Base-by-base conservation (phyloP, 2,888 invertebrate species). In the Cryptus viduatorius region DNA sequence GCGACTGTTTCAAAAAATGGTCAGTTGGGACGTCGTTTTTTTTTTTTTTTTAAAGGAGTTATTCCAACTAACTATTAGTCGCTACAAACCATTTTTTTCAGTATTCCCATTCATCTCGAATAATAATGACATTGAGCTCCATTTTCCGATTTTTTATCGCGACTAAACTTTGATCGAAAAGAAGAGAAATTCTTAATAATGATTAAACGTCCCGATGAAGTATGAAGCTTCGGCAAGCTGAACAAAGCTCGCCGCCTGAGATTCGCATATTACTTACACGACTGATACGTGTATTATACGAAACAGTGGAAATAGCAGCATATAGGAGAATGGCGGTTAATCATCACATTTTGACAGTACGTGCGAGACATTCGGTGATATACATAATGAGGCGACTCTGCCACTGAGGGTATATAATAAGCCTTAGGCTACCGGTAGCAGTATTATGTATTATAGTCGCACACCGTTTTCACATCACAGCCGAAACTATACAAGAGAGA, bases 311-410 rank as follows among this genome's bases (percentile, higher is more conserved):
- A 19, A 44, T 44, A 37, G 71, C 37, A 65, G 65, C 42, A 48
- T 77, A 67, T 72, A 8, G 46, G 29, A 84, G 85, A 85, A 87
- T 84, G 79, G 86, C 81, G 88, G 84, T 88, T 90, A 90, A 92
- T 92, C 88, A 91, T 91, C 90, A 53, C 82, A 90, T 90, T 90
- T 91, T 89, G 92, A 91, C 91, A 90, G 48, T 89, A 89, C 87
- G 88, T 86, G 87, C 69, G 80, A 81, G 89, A 90, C 90, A 90
- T 90, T 89, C 89, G 84, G 76, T 80, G 72, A 61, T 71, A 56
- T 68, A 61, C 56, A 72, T 67, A 67, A 76, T 61, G 82, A 75
- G 75, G 29, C 29, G 46, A 8, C 31, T 61, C 59, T 29, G 14
- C 56, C 61, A 48, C 42, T 50, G 73, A 53, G 75, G 79, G 83